Evolutionary conservation across 2,797 vertebrate species (phyloP), one percentile per base, ranked within the genome.

Genomic region (Tenualosa thibaudeaui): DNA sequence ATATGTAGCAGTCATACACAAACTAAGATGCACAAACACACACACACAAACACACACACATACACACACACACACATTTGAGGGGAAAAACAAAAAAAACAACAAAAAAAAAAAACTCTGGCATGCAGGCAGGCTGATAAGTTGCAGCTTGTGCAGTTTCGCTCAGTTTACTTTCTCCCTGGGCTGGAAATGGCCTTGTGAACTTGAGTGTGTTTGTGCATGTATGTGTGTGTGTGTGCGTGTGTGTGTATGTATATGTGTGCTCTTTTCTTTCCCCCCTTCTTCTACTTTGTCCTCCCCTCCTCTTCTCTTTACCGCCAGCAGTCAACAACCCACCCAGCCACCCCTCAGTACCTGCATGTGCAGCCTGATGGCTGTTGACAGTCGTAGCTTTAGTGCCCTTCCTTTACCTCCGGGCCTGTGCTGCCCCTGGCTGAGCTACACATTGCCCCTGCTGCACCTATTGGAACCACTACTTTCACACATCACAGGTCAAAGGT

Each of bases 111-210:
- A 90, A 93, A 91, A 81, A 87, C 88, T 89, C 93, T 94, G 93
- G 93, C 94, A 95, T 93, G 93, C 93, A 94, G 91, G 92, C 89
- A 82, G 89, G 85, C 92, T 95, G 94, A 95, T 96, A 95, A 95
- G 92, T 95, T 93, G 89, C 93, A 95, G 94, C 94, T 95, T 95
- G 95, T 93, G 93, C 94, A 93, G 92, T 94, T 94, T 92, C 93
- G 94, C 94, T 95, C 93, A 91, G 93, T 95, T 96, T 94, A 93
- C 92, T 94, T 95, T 94, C 94, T 95, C 93, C 92, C 90, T 93
- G 91, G 91, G 92, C 93, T 95, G 94, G 91, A 95, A 94, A 93
- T 95, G 94, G 95, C 94, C 94, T 93, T 94, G 92, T 95, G 93
- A 96, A 95, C 94, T 93, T 91, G 88, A 89, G 84, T 88, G 86